Evolutionary conservation across 2,888 invertebrate species (phyloP), one percentile per base, ranked within the genome.

Genomic region (Scelioninae gen. 2): DNA sequence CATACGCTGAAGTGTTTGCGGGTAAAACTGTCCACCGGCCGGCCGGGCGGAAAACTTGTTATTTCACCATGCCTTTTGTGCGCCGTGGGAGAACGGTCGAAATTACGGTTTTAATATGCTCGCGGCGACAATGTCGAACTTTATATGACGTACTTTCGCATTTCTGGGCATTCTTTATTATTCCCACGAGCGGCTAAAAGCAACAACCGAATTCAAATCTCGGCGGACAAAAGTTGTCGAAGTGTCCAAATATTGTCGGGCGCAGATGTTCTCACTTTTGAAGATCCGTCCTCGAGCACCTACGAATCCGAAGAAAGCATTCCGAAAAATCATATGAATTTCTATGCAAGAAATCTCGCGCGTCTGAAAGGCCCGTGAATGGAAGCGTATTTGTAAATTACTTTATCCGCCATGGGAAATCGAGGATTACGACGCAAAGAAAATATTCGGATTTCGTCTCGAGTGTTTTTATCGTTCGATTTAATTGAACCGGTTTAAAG

Each of bases 231-330:
- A 84, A 85, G 83, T 85, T 84, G 74, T 78, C 78, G 78, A 73
- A 78, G 78, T 84, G 82, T 85, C 81, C 82, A 85, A 86, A 85
- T 81, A 85, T 84, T 85, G 84, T 84, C 82, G 82, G 78, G 78
- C 77, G 80, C 85, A 85, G 85, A 85, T 84, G 83, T 82, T 79
- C 75, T 76, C 60, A 48, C 43, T 37, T 45, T 57, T 61, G 46
- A 63, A 65, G 50, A 75, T 65, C 63, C 48, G 41, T 69, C 68
- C 65, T 65, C 60, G 61, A 52, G 55, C 52, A 37, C 18, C 63
- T 58, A n/a, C 55, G 64, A 45, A 69, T 69, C 53, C 55, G n/a
- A 72, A 43, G 41, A 52, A 74, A 75, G 57, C 60, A 72, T 72
- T 60, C 50, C 25, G 16, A 52, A 74, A 69, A 74, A 65, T 71